Conservation (phyloP, 2,797 vertebrate species). For the Ibycter americanus region DNA sequence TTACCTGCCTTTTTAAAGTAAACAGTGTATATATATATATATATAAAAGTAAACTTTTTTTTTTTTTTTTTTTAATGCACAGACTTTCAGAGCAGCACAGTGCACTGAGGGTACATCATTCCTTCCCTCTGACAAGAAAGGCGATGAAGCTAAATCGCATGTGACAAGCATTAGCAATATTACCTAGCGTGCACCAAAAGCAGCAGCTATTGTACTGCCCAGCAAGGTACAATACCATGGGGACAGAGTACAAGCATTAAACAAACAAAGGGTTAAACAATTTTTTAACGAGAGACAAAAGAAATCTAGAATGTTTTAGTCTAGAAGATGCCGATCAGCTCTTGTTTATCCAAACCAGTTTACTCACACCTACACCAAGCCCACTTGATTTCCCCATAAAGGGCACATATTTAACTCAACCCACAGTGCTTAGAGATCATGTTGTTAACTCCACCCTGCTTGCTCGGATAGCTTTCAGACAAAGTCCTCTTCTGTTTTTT, state of each 20-base stretch:
- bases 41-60: too few relatives aligned
- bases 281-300: not conserved
- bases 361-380: not conserved
- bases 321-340: not conserved
- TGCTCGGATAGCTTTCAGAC: not conserved
- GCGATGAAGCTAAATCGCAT: rapidly evolving
- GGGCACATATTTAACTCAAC: slow-evolving; percentile 32
- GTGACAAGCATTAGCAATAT: not conserved
- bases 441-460: not conserved
- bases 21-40: too few relatives aligned
- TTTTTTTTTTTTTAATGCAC: not conserved
- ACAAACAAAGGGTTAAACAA: not conserved
- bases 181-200: not conserved
- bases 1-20: not conserved
- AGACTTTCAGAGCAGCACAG: not conserved
- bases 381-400: slow-evolving; percentile 3
- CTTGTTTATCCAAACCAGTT: not conserved
- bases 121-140: not conserved
- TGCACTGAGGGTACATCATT: not conserved
- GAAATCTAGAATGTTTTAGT: not conserved
- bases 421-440: not conserved
- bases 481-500: slow-evolving; percentile 17
- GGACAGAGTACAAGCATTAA: not conserved
- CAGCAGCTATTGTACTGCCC: not conserved
- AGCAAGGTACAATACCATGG: not conserved